These are phyloP conservation scores for Trinorchestia longiramus DNA, from an alignment of 1,140 invertebrate genomes.

Conservation along the genomic window DNA sequence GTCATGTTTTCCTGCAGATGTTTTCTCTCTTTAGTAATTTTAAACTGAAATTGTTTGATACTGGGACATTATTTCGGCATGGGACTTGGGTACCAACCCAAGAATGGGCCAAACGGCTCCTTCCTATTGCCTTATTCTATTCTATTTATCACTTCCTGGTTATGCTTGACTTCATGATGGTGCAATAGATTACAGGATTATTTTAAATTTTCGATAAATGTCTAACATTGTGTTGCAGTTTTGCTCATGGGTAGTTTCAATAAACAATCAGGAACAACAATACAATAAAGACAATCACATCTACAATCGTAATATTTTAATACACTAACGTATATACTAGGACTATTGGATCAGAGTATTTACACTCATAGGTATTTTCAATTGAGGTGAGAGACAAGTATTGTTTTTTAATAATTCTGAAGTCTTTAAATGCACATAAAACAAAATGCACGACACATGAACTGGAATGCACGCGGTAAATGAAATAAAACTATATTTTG, in stretches of 20 bases:
- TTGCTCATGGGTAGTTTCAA: no score
- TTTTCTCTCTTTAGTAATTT: no score
- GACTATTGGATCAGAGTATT: not conserved
- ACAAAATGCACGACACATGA: not conserved
- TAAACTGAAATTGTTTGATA: not conserved
- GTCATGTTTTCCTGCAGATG: not conserved
- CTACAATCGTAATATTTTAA: not conserved
- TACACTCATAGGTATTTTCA: not conserved
- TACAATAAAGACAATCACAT: not conserved
- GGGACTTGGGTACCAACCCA: no score
- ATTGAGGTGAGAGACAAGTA: not conserved
- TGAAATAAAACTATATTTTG: no score
- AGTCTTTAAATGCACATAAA: not conserved
- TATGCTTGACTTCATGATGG: no score
- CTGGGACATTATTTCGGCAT: no score
- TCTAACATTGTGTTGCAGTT: no score
- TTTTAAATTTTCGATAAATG: no score
- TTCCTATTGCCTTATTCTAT: no score
- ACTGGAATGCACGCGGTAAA: not conserved
- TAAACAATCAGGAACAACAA: not conserved
- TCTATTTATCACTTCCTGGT: no score
- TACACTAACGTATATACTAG: not conserved
- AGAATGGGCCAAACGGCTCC: no score
- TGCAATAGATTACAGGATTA: no score
- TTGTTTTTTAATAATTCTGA: not conserved